These are phyloP conservation scores for Salminus brasiliensis DNA, from an alignment of 2,113 vertebrate species.

Conservation along the genomic window DNA sequence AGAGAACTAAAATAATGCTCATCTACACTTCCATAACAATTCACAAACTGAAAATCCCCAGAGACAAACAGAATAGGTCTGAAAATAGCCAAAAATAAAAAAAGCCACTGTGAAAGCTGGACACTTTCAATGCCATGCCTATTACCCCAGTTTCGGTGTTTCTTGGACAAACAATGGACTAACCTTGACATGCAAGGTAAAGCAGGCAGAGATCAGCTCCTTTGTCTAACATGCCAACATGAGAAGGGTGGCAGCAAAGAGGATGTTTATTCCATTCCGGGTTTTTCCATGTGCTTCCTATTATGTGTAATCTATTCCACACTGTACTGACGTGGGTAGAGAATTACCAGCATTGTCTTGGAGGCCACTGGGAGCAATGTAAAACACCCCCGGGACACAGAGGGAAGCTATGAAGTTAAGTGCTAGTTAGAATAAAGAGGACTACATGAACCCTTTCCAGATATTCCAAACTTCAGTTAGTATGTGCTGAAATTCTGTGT, in stretches of 20 bases:
- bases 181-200: slow-evolving; percentile 15
- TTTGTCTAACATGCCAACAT: background rate
- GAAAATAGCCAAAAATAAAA: background rate
- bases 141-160: background rate
- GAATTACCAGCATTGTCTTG: slow-evolving; percentile 11
- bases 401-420: background rate
- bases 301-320: slow-evolving; percentile 44
- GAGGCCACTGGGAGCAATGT: background rate
- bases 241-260: slow-evolving; percentile 19
- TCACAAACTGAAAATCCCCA: background rate
- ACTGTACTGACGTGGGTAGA: background rate
- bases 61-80: background rate
- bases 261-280: slow-evolving; percentile 49
- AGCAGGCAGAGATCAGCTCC: slow-evolving; percentile 11
- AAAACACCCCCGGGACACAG: background rate
- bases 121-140: background rate
- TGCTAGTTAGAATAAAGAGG: background rate
- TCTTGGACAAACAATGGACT: slow-evolving; percentile 30
- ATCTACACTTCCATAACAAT: too few relatives aligned
- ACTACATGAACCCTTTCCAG: background rate
- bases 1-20: too few relatives aligned
- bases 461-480: background rate
- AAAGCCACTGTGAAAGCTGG: background rate
- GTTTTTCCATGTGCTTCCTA: slow-evolving; percentile 49
- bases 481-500: background rate